Percentiles rank a stretch among this genome's conserved stretches.
These are phyloP conservation scores for Spodoptera litura DNA, from an alignment of 1,140 invertebrate species.

Conservation along the genomic window DNA sequence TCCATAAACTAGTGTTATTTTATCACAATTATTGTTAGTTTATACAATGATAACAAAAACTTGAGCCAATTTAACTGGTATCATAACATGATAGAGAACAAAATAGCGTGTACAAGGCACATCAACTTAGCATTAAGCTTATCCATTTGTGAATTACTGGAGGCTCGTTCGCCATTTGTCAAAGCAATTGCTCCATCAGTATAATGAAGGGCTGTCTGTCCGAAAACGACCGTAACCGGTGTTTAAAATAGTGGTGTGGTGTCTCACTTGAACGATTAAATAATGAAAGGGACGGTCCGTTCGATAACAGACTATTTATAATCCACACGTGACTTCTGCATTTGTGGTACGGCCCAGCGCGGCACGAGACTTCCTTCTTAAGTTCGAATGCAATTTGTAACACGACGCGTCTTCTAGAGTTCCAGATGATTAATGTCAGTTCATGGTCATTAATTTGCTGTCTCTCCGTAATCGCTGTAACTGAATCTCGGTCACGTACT, in stretches of 20 bases:
- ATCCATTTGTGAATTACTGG: conserved; percentile 35
- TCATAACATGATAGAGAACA: neutral
- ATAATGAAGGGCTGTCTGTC: conserved; percentile 7
- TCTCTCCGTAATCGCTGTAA: conserved; percentile 11
- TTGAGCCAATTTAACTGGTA: conserved; percentile 10
- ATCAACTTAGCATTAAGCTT: conserved; percentile 18
- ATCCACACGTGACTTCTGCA: neutral
- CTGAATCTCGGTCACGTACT: conserved; percentile 20
- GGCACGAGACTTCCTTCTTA: conserved; percentile 30
- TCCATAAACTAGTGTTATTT: no score
- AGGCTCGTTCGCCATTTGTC: conserved; percentile 14
- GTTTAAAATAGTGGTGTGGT: neutral
- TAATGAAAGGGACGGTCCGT: conserved; percentile 1
- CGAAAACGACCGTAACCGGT: neutral
- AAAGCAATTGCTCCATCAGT: conserved; percentile 31
- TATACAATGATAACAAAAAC: neutral
- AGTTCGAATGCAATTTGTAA: conserved; percentile 20
- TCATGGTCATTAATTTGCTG: neutral
- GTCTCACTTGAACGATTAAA: neutral
- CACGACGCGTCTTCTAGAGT: neutral
- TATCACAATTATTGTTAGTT: neutral
- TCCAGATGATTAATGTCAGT: conserved; percentile 19
- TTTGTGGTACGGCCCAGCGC: neutral
- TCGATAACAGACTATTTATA: neutral
- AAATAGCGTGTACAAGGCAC: conserved; percentile 28